Base-by-base conservation (phyloP, 53 echinoderm and acorn worm genomes). In the Patiria pectinifera region DNA sequence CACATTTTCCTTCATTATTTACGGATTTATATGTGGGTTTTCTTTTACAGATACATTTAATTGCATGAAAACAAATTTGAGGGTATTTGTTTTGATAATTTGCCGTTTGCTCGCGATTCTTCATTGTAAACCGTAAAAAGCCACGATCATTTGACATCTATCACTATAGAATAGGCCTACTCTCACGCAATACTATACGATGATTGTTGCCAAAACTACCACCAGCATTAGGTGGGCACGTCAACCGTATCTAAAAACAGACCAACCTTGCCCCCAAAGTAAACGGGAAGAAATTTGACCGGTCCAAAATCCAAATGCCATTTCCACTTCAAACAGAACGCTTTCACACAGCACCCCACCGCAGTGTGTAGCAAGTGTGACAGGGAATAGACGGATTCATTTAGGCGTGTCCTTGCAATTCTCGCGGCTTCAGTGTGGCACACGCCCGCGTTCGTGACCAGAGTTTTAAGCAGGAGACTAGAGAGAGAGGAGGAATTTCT, bases 381-480 rank as follows among this genome's bases (percentile, higher is more conserved):
- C 48, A 0, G 24, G 86, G 25, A 71, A 86, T 86, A 21, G 22
- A 3, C 59, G 6, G 0, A 49, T 71, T 21, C 86, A 86, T 86
- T 86, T 86, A 86, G 24, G 48, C 86, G 86, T 86, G 86, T 35
- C 48, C 25, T 71, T 12, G 53, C 53, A 47, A 86, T 69, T 86
- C 86, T 0, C 8, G 21, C 22, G 24, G 71, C 86, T n/a, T 12
- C 10, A 48, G n/a, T 45, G 46, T 45, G 45, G 15, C 11, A 15
- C 26, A 9, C 3, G 19, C 0, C n/a, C 21, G 19, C 35, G 75
- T 19, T 86, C 86, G 86, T 86, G 86, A 71, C 74, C 46, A 16
- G 79, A 44, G 79, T 78, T 45, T 46, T 9, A 74, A n/a, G 53
- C 11, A 16, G 18, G 45, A 21, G 15, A 35, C 35, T 35, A 3